phyloP scores from a whole-genome alignment of 1,140 invertebrate species.

The Oppia nitens region DNA sequence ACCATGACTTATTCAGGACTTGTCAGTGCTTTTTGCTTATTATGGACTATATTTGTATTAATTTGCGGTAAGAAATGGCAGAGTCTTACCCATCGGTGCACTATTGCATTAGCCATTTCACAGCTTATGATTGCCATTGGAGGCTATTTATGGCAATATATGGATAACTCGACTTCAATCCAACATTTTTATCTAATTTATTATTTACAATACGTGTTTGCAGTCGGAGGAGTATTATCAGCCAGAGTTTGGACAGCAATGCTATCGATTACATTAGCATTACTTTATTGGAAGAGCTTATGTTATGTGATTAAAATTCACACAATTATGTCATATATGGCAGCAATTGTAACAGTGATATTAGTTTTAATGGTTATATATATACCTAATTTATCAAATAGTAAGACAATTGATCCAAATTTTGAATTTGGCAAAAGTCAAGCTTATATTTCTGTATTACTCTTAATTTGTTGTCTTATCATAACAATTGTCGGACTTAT shows the following conservation, averaged over 20 bases:
- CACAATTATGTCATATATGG: slow-evolving; percentile 7
- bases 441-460: slow-evolving; percentile 41
- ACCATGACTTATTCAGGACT: slow-evolving; percentile 70
- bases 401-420: slow-evolving; percentile 40
- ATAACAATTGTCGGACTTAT: slow-evolving; percentile 49
- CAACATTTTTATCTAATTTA: slow-evolving; percentile 35
- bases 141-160: slow-evolving; percentile 41
- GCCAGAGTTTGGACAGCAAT: slow-evolving; percentile 64
- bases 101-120: slow-evolving; percentile 52
- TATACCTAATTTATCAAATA: neutral
- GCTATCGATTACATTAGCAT: slow-evolving; percentile 55
- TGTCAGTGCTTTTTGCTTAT: slow-evolving; percentile 47
- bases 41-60: slow-evolving; percentile 61
- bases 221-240: slow-evolving; percentile 52
- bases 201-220: slow-evolving; percentile 44
- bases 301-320: slow-evolving; percentile 45
- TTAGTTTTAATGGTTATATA: slow-evolving; percentile 6
- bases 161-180: slow-evolving; percentile 13
- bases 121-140: slow-evolving; percentile 48
- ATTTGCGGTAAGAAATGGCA: slow-evolving; percentile 53
- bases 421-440: slow-evolving; percentile 59
- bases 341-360: neutral
- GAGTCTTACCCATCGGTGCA: slow-evolving; percentile 62
- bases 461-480: slow-evolving; percentile 44
- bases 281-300: slow-evolving; percentile 59